Percentiles rank a stretch among this genome's conserved stretches.
phyloP scores from a whole-genome alignment of 2,113 vertebrate genomes.

The Rhabdomys dilectus region DNA sequence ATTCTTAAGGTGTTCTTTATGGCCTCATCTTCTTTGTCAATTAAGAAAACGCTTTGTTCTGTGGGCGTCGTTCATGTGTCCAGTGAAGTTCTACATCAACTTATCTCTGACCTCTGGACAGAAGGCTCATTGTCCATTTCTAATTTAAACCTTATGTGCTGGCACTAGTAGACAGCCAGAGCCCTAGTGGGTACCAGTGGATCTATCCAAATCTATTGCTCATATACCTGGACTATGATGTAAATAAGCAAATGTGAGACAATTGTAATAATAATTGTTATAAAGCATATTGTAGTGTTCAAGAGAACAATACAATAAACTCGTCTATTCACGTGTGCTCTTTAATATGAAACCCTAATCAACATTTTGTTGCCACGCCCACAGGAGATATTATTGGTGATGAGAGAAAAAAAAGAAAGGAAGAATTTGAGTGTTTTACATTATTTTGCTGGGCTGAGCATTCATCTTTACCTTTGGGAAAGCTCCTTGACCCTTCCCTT shows the following conservation, averaged over 20 bases:
- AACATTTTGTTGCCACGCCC: background rate
- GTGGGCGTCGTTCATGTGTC: background rate
- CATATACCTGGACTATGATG: background rate
- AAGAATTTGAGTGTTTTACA: background rate
- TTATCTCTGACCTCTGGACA: background rate
- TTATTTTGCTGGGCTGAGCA: background rate
- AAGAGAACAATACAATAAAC: background rate
- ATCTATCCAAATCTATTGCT: background rate
- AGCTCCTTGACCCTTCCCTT: background rate
- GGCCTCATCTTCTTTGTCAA: background rate
- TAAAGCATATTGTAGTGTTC: background rate
- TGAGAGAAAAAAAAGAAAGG: background rate
- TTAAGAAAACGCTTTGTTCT: background rate
- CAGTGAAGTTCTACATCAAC: background rate
- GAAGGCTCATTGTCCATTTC: background rate
- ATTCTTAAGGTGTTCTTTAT: background rate
- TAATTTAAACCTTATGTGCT: background rate
- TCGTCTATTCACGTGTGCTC: background rate
- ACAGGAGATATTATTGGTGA: background rate
- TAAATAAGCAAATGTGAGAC: background rate
- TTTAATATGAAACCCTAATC: background rate
- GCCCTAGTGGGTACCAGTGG: no score
- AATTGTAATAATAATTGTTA: background rate
- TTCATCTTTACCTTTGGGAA: slow-evolving; percentile 51
- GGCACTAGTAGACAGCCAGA: background rate